Evolutionary conservation across 2,797 vertebrate genomes (phyloP).

Genomic region (Crocodylus rhombifer): DNA sequence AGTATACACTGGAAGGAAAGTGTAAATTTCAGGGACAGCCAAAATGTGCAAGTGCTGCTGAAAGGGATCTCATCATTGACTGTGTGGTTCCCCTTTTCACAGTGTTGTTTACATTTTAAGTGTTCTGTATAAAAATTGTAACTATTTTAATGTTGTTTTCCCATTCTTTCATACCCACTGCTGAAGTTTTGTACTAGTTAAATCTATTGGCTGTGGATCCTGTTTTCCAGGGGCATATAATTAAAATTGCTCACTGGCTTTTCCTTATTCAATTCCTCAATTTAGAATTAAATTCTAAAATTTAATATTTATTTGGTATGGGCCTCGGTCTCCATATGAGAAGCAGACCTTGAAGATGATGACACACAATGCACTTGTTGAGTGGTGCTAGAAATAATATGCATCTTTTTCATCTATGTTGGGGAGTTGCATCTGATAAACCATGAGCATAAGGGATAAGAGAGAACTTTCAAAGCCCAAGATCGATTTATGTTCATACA

Average conservation of each 20-base stretch:
- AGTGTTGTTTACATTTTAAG: background rate
- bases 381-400: background rate
- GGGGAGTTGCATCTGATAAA: background rate
- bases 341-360: background rate
- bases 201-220: background rate
- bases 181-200: background rate
- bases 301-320: background rate
- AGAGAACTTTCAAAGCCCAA: background rate
- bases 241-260: background rate
- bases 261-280: background rate
- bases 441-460: rapidly evolving
- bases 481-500: background rate
- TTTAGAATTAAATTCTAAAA: background rate
- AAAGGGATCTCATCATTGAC: background rate
- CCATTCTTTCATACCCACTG: background rate
- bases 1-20: conserved; percentile 55
- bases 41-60: conserved; percentile 35
- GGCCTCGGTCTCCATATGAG: background rate
- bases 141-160: background rate
- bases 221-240: background rate
- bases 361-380: background rate
- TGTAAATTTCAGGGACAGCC: conserved; percentile 57
- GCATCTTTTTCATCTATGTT: background rate
- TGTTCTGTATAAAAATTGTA: background rate
- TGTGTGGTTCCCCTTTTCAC: conserved; percentile 15